Conservation (phyloP, 1,140 invertebrate genomes). For the Scaptomyza graminum region DNA sequence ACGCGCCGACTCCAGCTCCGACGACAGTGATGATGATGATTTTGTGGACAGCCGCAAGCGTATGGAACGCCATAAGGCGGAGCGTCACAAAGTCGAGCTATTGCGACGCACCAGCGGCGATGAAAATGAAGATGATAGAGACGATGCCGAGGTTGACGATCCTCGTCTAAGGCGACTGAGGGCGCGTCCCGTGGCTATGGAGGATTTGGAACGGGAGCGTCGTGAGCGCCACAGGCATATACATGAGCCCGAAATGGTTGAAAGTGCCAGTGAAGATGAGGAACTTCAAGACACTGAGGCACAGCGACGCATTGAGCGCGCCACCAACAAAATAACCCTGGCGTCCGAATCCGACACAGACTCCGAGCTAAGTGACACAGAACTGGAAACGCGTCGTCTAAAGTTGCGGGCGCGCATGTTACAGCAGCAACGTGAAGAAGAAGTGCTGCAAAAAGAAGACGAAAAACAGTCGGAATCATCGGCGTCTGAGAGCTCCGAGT, state of each 20-base stretch:
- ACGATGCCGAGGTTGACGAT: constrained; percentile 88
- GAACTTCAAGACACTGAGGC: constrained; percentile 71
- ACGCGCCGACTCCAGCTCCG: constrained; percentile 90
- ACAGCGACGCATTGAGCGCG: constrained; percentile 74
- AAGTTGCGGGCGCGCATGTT: constrained; percentile 88
- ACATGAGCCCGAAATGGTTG: constrained; percentile 90
- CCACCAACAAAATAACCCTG: constrained; percentile 84
- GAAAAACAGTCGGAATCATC: constrained; percentile 92
- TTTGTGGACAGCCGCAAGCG: constrained; percentile 87
- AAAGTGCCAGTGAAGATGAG: constrained; percentile 87
- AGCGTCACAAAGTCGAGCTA: constrained; percentile 67
- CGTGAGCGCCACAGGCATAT: constrained; percentile 86
- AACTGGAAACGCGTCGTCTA: constrained; percentile 92
- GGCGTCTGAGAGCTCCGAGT: constrained; percentile 88
- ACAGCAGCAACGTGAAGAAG: constrained; percentile 88
- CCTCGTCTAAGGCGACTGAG: constrained; percentile 89
- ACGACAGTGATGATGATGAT: constrained; percentile 93
- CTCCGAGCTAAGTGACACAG: constrained; percentile 89
- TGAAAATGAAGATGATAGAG: constrained; percentile 40
- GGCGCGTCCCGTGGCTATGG: constrained; percentile 84
- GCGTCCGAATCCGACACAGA: constrained; percentile 89
- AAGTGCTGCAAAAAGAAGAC: constrained; percentile 86
- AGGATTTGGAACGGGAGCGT: constrained; percentile 85
- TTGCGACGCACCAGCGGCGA: constrained; percentile 34
- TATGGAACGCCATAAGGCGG: constrained; percentile 62